phyloP scores from a whole-genome alignment of 2,888 invertebrate genomes.

The Parnassius apollo region DNA sequence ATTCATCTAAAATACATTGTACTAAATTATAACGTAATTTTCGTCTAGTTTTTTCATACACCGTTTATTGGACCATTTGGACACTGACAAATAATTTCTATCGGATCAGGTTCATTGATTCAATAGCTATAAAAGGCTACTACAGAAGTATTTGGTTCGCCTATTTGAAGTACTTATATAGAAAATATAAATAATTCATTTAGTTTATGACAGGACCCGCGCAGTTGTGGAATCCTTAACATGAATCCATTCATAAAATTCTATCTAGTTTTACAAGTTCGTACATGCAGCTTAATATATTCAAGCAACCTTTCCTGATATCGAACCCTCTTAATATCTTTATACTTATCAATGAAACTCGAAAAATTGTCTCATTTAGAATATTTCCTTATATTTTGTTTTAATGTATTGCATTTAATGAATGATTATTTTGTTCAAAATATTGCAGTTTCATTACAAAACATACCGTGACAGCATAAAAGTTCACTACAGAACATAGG shows the following conservation, averaged over 20 bases:
- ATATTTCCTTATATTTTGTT: too few relatives aligned
- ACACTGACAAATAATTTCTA: not conserved
- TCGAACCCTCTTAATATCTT: too few relatives aligned
- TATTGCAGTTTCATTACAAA: too few relatives aligned
- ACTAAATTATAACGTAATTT: too few relatives aligned
- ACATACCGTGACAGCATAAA: too few relatives aligned
- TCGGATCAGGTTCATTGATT: constrained; percentile 3
- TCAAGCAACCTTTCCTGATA: not conserved
- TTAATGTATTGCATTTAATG: too few relatives aligned
- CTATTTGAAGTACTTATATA: constrained; percentile 1
- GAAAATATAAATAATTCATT: constrained; percentile 4
- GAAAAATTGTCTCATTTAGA: too few relatives aligned
- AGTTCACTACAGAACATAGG: too few relatives aligned
- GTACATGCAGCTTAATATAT: not conserved
- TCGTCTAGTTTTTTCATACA: too few relatives aligned
- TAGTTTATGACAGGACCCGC: not conserved
- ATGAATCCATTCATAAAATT: constrained; percentile 15
- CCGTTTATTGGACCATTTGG: not conserved
- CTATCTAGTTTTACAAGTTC: constrained; percentile 3
- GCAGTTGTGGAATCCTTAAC: not conserved
- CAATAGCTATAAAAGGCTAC: constrained; percentile 10
- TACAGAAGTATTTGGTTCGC: constrained; percentile 13
- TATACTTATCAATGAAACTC: too few relatives aligned
- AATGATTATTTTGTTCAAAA: too few relatives aligned
- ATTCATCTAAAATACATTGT: too few relatives aligned